Conservation (phyloP, 2,797 vertebrate species). For the Thamnophis elegans region DNA sequence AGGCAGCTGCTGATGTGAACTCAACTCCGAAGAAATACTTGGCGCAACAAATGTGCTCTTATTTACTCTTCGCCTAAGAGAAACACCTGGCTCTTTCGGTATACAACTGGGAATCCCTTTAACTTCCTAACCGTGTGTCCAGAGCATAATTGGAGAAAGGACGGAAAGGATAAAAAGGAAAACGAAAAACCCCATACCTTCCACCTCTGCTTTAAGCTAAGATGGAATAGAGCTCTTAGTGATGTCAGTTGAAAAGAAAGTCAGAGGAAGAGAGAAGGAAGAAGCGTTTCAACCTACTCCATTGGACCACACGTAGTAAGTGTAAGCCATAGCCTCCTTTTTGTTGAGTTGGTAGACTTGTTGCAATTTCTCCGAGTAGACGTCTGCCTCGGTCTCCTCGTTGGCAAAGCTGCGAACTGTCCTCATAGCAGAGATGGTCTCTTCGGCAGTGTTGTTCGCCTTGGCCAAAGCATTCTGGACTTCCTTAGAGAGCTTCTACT, state of each 20-base stretch:
- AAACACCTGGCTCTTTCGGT: neutral
- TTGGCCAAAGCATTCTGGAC: conserved; percentile 89
- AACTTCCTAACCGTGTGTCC: neutral
- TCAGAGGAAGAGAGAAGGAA: neutral
- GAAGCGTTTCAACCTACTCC: conserved; percentile 75
- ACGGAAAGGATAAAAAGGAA: neutral
- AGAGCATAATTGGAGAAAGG: neutral
- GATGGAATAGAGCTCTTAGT: no score
- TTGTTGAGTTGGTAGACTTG: conserved; percentile 88
- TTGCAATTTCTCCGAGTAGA: conserved; percentile 81
- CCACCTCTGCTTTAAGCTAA: neutral
- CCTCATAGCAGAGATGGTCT: conserved; percentile 91
- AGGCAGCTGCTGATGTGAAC: neutral
- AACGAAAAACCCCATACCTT: no score
- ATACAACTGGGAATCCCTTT: neutral
- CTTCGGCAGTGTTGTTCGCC: conserved; percentile 92
- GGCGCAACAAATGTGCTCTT: neutral
- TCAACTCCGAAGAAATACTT: neutral
- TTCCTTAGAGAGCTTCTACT: conserved; percentile 87
- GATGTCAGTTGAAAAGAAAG: no score
- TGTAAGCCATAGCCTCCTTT: conserved; percentile 86
- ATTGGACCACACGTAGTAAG: conserved; percentile 89
- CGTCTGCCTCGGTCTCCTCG: conserved; percentile 80
- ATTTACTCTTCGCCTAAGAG: neutral
- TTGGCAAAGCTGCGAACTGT: conserved; percentile 94